These are phyloP conservation scores for Pantelozetes paolii DNA, from an alignment of 2,888 invertebrate species.

Conservation along the genomic window DNA sequence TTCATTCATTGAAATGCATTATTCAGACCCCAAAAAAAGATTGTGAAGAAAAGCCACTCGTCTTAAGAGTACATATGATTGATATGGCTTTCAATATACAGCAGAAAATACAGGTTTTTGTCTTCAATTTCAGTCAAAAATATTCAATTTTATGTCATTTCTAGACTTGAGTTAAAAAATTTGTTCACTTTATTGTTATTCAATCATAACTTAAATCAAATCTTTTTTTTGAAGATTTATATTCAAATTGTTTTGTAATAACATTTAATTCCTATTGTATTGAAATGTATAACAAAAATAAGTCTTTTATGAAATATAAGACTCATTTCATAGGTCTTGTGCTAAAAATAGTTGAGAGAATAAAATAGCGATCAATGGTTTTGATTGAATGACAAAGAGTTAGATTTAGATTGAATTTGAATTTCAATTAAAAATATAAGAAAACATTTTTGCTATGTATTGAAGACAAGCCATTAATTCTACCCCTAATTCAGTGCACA, in stretches of 20 bases:
- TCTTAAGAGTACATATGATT: background rate
- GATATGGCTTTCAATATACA: background rate
- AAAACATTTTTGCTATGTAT: too few relatives aligned
- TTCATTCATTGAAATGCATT: background rate
- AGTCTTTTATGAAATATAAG: too few relatives aligned
- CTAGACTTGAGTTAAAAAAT: background rate
- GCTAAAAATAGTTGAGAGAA: too few relatives aligned
- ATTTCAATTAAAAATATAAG: too few relatives aligned
- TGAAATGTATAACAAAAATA: background rate
- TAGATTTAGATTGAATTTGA: too few relatives aligned
- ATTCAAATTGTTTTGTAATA: background rate
- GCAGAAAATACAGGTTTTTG: background rate
- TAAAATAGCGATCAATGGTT: too few relatives aligned
- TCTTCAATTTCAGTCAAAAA: background rate
- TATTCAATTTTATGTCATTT: background rate
- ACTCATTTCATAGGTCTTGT: too few relatives aligned
- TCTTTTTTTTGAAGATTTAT: too few relatives aligned
- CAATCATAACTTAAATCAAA: background rate
- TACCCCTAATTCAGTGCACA: too few relatives aligned
- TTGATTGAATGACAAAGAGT: too few relatives aligned
- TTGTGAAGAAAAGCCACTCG: background rate
- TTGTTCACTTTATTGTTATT: background rate
- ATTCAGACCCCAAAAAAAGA: background rate
- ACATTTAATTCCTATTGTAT: background rate
- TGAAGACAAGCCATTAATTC: too few relatives aligned